Percentiles rank a stretch among this genome's conserved stretches.
phyloP scores from a whole-genome alignment of 2,797 vertebrate genomes.

The Semaprochilodus insignis region DNA sequence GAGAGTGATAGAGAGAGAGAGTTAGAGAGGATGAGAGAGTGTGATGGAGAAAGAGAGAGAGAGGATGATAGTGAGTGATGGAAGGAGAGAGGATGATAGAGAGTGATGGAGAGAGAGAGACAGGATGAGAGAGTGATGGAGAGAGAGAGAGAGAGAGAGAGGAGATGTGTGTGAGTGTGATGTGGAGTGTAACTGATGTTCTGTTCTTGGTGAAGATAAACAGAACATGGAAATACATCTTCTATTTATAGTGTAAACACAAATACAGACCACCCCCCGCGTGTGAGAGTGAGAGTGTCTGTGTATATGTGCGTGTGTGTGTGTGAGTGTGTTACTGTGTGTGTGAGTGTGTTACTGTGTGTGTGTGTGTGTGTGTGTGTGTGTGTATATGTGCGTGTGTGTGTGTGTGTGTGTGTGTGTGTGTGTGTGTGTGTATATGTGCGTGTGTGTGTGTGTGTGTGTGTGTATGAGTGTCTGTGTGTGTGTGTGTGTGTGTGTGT shows the following conservation, averaged over 20 bases:
- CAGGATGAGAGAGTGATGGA: neutral
- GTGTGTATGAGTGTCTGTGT: neutral
- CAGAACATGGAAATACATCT: constrained; percentile 48
- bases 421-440: neutral
- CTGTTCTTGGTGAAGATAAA: constrained; percentile 40
- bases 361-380: constrained; percentile 14
- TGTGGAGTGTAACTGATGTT: constrained; percentile 43
- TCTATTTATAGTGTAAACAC: constrained; percentile 49
- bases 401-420: neutral
- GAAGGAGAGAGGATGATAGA: neutral
- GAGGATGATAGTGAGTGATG: neutral
- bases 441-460: neutral
- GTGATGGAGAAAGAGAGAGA: too few relatives aligned
- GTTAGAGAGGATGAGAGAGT: neutral
- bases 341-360: neutral
- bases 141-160: neutral
- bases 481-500: neutral
- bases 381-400: neutral
- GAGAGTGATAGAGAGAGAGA: neutral
- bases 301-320: neutral
- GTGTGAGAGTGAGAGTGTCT: neutral
- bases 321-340: neutral
- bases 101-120: neutral
- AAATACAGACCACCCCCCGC: too few relatives aligned
- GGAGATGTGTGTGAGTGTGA: neutral